Evolutionary conservation across 2,113 vertebrate genomes (phyloP), one percentile per base, ranked within the genome.

Genomic region (Loxodonta africana): DNA sequence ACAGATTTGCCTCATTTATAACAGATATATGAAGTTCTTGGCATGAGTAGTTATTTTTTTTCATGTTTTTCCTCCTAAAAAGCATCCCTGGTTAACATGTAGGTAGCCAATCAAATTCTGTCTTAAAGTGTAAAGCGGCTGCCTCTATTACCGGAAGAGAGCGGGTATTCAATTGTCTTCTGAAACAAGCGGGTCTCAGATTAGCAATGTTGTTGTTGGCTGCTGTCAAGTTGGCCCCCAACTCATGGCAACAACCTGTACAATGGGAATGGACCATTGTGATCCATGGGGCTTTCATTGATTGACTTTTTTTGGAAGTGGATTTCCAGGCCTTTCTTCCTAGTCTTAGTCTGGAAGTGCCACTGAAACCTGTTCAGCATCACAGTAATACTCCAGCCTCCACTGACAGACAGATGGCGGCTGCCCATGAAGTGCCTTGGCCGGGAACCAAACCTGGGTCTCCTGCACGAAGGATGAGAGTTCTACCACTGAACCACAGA

Each of bases 61-160:
- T 90, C 46, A 44, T 84, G 48, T 41, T 93, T 93, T 94, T 74
- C 48, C 30, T 96, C 14, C 37, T 83, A 73, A 83, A 57, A 83
- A 46, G 7, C 67, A 14, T 26, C 51, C 26, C 65, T 7, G 53
- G 51, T 92, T 80, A 88, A 93, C 51, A 88, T 88, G 76, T 80
- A 86, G 53, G 53, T 4, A 3, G 18, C 26, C 83, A 71, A 65
- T 85, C 63, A 51, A 88, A 91, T 57, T 78, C 83, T 73, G 23
- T 69, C 62, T 81, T 69, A 30, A 60, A 76, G n/a, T 44, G 1
- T 65, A 84, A 95, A 88, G 46, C 73, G 15, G 37, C 46, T 48
- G 12, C 18, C 41, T 12, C 5, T 4, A 28, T 44, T 15, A 67
- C 25, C 20, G 41, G 28, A 77, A 74, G n/a, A 51, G 67, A 46